Percentiles rank a stretch among this genome's conserved stretches.
These are phyloP conservation scores for Corynorhinus townsendii DNA, from an alignment of 2,113 vertebrate species.

Conservation along the genomic window DNA sequence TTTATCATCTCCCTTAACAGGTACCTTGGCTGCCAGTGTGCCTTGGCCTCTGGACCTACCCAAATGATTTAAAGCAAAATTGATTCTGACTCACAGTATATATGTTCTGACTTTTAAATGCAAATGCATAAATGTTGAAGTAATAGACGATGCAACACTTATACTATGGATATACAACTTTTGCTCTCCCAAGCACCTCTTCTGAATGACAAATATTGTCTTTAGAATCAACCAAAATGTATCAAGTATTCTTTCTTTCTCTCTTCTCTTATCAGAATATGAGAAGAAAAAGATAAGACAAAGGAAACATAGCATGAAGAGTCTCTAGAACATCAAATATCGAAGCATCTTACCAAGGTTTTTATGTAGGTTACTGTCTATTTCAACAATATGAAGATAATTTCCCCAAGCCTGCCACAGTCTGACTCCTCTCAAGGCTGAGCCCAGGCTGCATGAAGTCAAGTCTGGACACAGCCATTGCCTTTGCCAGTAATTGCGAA, in stretches of 20 bases:
- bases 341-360: not conserved
- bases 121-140: not conserved
- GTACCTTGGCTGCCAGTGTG: conserved; percentile 12
- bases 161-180: not conserved
- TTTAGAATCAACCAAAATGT: not conserved
- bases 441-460: not conserved
- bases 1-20: conserved; percentile 60
- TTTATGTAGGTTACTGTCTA: not conserved
- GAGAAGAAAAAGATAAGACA: not conserved
- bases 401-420: not conserved
- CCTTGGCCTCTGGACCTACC: conserved; percentile 29
- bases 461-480: not conserved
- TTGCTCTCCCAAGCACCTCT: not conserved
- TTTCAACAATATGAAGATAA: not conserved
- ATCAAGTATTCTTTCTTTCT: not conserved
- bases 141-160: not conserved
- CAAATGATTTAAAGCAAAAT: conserved; percentile 47
- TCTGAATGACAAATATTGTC: not conserved
- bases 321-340: not conserved
- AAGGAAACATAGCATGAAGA: not conserved
- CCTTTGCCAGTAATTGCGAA: not conserved
- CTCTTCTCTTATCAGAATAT: not conserved
- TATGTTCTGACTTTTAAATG: conserved; percentile 33
- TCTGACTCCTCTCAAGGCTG: not conserved
- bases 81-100: conserved; percentile 41